phyloP scores from a whole-genome alignment of 1,140 invertebrate genomes.

The Cydia splendana region DNA sequence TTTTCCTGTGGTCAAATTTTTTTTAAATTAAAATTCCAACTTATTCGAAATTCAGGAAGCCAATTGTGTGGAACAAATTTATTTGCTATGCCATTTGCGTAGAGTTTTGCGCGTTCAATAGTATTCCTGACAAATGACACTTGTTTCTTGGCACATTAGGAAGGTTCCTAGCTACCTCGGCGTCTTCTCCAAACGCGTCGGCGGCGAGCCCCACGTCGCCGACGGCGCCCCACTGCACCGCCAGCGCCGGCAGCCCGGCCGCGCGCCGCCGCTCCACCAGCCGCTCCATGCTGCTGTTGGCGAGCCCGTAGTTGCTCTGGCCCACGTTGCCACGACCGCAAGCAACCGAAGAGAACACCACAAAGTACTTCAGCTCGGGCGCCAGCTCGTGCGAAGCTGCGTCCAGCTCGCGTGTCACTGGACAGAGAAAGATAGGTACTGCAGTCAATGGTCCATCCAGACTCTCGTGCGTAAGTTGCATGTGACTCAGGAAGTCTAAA shows the following conservation, averaged over 20 bases:
- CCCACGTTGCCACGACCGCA: constrained; percentile 97
- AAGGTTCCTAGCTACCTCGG: too few relatives aligned
- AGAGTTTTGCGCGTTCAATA: too few relatives aligned
- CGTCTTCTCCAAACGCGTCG: background rate
- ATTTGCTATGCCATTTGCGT: too few relatives aligned
- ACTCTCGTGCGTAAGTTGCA: too few relatives aligned
- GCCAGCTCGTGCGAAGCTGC: constrained; percentile 86
- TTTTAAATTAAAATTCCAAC: too few relatives aligned
- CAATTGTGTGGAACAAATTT: too few relatives aligned
- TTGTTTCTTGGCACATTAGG: too few relatives aligned
- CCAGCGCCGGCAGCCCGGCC: constrained; percentile 86
- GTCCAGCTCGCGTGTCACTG: constrained; percentile 63
- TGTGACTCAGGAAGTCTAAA: too few relatives aligned
- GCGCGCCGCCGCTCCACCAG: constrained; percentile 91
- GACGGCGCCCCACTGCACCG: constrained; percentile 98
- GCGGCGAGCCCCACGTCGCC: constrained; percentile 56
- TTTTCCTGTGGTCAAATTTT: too few relatives aligned
- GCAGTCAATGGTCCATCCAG: too few relatives aligned
- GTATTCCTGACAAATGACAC: too few relatives aligned
- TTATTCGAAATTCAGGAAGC: too few relatives aligned
- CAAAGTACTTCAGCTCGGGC: constrained; percentile 92
- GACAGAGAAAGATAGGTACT: background rate
- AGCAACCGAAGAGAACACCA: constrained; percentile 97
- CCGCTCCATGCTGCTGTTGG: constrained; percentile 98
- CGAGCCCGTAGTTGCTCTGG: constrained; percentile 96